phyloP scores from a whole-genome alignment of 2,113 vertebrate genomes.

The Etia nguti region DNA sequence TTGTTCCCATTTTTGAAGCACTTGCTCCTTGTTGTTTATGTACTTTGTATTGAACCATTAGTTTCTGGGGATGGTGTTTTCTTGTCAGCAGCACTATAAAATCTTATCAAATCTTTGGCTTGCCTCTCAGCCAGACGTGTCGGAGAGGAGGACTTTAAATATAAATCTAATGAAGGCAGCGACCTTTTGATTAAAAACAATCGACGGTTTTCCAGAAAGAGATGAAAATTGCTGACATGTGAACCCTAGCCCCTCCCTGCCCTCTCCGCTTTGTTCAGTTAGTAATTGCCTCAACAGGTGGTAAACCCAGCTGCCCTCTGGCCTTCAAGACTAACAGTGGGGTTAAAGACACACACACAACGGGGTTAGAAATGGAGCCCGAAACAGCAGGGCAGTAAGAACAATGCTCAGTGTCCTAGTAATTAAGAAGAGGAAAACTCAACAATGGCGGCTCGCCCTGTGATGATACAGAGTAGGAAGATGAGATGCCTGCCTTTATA shows the following conservation, averaged over 20 bases:
- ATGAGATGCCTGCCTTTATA: constrained; percentile 54
- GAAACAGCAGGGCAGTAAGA: constrained; percentile 41
- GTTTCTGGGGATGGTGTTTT: background rate
- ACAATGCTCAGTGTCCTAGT: constrained; percentile 48
- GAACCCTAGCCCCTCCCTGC: background rate
- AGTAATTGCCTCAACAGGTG: constrained; percentile 70
- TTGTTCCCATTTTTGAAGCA: background rate
- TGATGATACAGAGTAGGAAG: constrained; percentile 56
- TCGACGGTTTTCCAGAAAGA: background rate
- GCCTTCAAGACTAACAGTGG: constrained; percentile 14
- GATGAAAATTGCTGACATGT: constrained; percentile 10
- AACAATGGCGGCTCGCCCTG: constrained; percentile 44
- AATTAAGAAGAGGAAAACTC: constrained; percentile 64
- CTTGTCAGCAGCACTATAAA: background rate
- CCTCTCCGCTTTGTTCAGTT: constrained; percentile 41
- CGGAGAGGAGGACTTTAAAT: rapidly evolving
- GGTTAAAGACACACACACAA: constrained; percentile 25
- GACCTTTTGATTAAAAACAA: background rate
- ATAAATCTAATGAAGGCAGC: background rate
- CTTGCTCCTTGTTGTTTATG: background rate
- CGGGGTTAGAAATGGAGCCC: constrained; percentile 46
- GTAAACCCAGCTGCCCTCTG: constrained; percentile 42
- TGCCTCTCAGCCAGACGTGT: background rate
- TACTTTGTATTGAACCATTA: background rate
- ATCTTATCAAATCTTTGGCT: background rate